Evolutionary conservation across 2,113 vertebrate genomes (phyloP).

Genomic region (Diadophis punctatus): DNA sequence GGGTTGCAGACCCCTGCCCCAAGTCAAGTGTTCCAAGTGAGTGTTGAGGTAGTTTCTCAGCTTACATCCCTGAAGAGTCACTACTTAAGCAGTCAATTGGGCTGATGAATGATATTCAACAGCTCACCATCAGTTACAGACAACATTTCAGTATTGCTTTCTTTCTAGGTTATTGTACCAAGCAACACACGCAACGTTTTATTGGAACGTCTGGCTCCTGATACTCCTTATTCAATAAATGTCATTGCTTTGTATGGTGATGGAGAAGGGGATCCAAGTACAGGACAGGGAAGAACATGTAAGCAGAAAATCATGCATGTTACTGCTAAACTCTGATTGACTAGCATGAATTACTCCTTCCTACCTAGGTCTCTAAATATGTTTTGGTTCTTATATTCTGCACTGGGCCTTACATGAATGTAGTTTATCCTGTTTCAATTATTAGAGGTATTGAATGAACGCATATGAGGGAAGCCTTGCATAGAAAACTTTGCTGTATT

Average conservation of each 20-base stretch:
- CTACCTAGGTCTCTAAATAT: background rate
- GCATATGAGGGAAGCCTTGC: background rate
- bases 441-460: background rate
- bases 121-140: background rate
- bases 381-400: background rate
- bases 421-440: background rate
- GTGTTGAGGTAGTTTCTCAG: background rate
- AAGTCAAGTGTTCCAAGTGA: background rate
- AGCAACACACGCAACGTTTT: conserved; percentile 78
- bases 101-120: background rate
- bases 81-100: background rate
- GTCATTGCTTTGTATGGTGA: conserved; percentile 85
- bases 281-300: conserved; percentile 84
- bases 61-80: background rate
- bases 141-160: conserved; percentile 30
- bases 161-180: conserved; percentile 81
- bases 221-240: conserved; percentile 83
- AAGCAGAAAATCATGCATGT: conserved; percentile 53
- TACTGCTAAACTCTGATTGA: background rate
- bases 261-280: conserved; percentile 78
- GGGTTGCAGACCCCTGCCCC: too few relatives aligned
- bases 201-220: conserved; percentile 85
- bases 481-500: background rate
- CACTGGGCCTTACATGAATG: background rate
- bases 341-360: background rate